Evolutionary conservation across 2,888 invertebrate species (phyloP), one percentile per base, ranked within the genome.

Genomic region (Augiades crinisus): DNA sequence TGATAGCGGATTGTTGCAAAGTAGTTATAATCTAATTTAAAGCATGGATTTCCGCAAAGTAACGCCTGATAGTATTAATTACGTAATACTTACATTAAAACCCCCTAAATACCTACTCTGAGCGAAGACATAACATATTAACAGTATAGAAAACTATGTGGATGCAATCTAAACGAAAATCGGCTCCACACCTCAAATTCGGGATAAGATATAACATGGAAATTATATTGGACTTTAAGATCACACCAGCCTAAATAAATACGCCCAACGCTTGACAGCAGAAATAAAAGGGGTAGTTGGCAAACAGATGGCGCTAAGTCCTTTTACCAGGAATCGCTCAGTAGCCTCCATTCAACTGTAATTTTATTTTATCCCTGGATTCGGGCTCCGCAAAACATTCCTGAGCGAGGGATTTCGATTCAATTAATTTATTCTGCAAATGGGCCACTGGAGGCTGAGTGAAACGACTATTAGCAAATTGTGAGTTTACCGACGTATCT

Each of bases 391-490:
- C 2, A 19, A 31, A 43, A 43, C 19, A 43, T 31, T 43, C 17
- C 27, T 2, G 13, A n/a, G 14, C 10, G 5, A 10, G 31, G 31
- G 31, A 33, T 38, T 38, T 47, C 30, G 21, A 31, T 47, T 38
- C 30, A 47, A 37, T 31, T 47, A 38, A 47, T 31, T 47, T 38
- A 47, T 47, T 38, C 37, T 5, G 30, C 14, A 38, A 47, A 47
- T 38, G 13, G 47, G 30, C 30, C 21, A 13, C 37, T 3, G 21
- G n/a, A n/a, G 47, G 14, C 21, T 22, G 38, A 33, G 31, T 22
- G 40, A 22, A 30, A 14, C 16, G 47, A 16, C 46, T 40, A 40
- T 47, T 47, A 40, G 47, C 40, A 40, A 47, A 40, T 47, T 47
- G 31, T 47, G 19, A 47, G 19, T 37, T 37, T 22, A 21, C 47